These are phyloP conservation scores for Coelopa frigida DNA, from an alignment of 1,140 invertebrate genomes.

Conservation along the genomic window DNA sequence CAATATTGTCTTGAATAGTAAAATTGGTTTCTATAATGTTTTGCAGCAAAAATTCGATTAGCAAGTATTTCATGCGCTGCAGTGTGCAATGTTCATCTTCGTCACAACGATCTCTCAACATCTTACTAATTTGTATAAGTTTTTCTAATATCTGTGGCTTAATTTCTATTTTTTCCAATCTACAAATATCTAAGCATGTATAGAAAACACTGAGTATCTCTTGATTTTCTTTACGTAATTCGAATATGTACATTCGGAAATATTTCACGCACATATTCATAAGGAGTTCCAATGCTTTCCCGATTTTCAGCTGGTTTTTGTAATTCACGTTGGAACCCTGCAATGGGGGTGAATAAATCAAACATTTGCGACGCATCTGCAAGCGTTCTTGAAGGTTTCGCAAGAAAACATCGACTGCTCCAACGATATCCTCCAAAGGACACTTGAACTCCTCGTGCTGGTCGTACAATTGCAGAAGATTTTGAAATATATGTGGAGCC, in stretches of 20 bases:
- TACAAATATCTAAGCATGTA: neutral
- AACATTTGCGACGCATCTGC: neutral
- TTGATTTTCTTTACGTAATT: neutral
- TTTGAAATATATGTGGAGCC: slow-evolving; percentile 24
- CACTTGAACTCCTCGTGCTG: neutral
- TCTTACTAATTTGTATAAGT: neutral
- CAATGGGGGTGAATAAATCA: neutral
- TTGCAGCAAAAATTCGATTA: neutral
- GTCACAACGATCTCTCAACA: neutral
- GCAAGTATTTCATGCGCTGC: neutral
- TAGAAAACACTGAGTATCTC: neutral
- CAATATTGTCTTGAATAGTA: neutral
- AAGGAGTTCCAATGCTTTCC: neutral
- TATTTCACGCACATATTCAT: neutral
- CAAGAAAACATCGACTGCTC: neutral
- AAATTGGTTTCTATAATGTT: neutral
- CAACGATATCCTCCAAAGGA: too few relatives aligned
- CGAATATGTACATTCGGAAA: neutral
- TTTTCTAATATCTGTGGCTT: neutral
- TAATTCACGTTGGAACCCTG: neutral
- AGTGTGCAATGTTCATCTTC: slow-evolving; percentile 1
- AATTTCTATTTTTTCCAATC: neutral
- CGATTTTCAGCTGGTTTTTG: slow-evolving; percentile 3
- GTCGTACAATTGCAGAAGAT: slow-evolving; percentile 24
- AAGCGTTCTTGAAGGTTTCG: neutral